phyloP scores from a whole-genome alignment of 2,888 invertebrate species.

The Parasteatoda lunata region DNA sequence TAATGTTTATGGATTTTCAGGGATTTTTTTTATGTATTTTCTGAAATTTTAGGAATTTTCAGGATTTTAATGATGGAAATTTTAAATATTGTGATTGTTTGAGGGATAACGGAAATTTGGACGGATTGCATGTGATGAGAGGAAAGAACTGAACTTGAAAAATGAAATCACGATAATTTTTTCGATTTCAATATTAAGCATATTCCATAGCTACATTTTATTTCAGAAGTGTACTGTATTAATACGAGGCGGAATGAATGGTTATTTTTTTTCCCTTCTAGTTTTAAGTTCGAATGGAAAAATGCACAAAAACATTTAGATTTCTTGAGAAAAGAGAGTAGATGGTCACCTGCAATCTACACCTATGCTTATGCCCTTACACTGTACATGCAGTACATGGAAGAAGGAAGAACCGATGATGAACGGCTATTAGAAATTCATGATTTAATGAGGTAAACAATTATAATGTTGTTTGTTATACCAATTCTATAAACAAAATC shows the following conservation, averaged over 20 bases:
- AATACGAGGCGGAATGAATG: background rate
- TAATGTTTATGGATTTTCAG: too few relatives aligned
- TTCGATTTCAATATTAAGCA: too few relatives aligned
- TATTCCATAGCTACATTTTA: background rate
- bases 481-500: background rate
- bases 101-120: too few relatives aligned
- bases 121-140: too few relatives aligned
- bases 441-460: slow-evolving; percentile 81
- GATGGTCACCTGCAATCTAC: slow-evolving; percentile 94
- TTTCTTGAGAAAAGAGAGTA: slow-evolving; percentile 83
- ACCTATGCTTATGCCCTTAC: slow-evolving; percentile 91
- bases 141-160: too few relatives aligned
- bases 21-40: too few relatives aligned
- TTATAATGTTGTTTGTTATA: background rate
- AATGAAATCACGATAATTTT: too few relatives aligned
- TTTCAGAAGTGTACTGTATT: background rate
- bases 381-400: slow-evolving; percentile 82
- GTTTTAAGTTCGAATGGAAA: slow-evolving; percentile 82
- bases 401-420: slow-evolving; percentile 66
- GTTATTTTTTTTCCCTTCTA: slow-evolving; percentile 63
- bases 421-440: slow-evolving; percentile 33
- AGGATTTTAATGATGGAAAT: too few relatives aligned
- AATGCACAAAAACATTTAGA: slow-evolving; percentile 84
- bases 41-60: too few relatives aligned
- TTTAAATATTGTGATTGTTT: too few relatives aligned